These are phyloP conservation scores for Porites lobata DNA, from an alignment of 92 coral and sea anemone species.

Conservation along the genomic window DNA sequence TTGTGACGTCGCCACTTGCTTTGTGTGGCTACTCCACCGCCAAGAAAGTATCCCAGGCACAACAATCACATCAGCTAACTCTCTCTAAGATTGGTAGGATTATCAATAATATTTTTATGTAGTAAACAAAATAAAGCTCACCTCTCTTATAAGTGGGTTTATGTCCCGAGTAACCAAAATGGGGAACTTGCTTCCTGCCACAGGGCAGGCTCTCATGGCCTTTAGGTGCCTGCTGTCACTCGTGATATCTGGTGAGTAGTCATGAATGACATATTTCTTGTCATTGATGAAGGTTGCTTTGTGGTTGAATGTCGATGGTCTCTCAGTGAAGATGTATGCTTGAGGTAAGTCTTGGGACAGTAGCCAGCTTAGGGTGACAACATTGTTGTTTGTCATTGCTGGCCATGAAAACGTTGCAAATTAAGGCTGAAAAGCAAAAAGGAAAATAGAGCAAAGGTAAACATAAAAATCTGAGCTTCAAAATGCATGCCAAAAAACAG, in stretches of 20 bases:
- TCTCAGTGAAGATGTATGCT: constrained; percentile 80
- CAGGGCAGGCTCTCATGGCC: constrained; percentile 88
- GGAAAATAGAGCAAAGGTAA: not conserved
- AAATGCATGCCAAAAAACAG: too few relatives aligned
- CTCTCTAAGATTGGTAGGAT: not conserved
- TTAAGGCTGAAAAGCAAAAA: constrained; percentile 10
- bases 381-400: constrained; percentile 65
- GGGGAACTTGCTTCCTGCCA: constrained; percentile 81
- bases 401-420: not conserved
- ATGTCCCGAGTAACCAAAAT: constrained; percentile 74
- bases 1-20: too few relatives aligned
- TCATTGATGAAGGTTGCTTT: constrained; percentile 78
- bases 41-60: too few relatives aligned
- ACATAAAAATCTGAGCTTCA: too few relatives aligned
- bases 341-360: constrained; percentile 76
- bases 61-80: not conserved
- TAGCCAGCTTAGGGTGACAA: constrained; percentile 78
- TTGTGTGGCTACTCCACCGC: too few relatives aligned
- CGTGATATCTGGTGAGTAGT: constrained; percentile 64
- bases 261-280: constrained; percentile 76
- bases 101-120: not conserved
- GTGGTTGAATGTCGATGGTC: constrained; percentile 79
- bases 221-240: constrained; percentile 71
- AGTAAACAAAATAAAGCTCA: not conserved
- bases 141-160: constrained; percentile 69